Conservation (phyloP, 2,797 vertebrate genomes). For the Chelon labrosus region DNA sequence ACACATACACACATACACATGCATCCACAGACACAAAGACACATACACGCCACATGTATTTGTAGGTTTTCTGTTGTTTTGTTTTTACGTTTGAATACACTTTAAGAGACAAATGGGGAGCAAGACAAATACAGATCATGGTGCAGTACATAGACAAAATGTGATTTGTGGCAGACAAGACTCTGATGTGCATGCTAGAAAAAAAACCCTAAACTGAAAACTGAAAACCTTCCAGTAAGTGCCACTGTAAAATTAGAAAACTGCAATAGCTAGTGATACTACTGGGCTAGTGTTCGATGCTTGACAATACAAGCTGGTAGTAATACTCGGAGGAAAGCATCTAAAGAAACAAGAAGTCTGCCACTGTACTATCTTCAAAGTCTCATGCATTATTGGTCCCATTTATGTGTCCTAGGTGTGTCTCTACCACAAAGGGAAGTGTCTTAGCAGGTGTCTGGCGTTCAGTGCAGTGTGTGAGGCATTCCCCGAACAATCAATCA, state of each 20-base stretch:
- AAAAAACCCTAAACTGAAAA: conserved; percentile 6
- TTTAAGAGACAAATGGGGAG: conserved; percentile 51
- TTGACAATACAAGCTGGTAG: conserved; percentile 33
- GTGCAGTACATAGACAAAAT: conserved; percentile 51
- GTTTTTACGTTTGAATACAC: conserved; percentile 20
- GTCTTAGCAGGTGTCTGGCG: conserved; percentile 76
- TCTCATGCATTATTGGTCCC: conserved; percentile 77
- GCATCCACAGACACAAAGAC: conserved; percentile 8
- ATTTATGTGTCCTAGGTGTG: conserved; percentile 57
- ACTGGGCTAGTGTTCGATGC: conserved; percentile 22
- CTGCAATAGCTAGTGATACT: conserved; percentile 18
- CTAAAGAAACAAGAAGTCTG: conserved; percentile 33
- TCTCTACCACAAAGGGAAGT: conserved; percentile 64
- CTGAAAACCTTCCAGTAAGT: conserved; percentile 19
- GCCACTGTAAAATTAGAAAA: conserved; percentile 18
- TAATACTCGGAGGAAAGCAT: conserved; percentile 18
- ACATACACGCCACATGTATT: conserved; percentile 5
- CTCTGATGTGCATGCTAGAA: conserved; percentile 54
- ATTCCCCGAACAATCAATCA: conserved; percentile 78
- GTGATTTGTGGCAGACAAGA: conserved; percentile 52
- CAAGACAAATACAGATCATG: conserved; percentile 62
- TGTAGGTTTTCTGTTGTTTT: not conserved
- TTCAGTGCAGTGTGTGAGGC: conserved; percentile 79
- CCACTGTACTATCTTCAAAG: conserved; percentile 49
- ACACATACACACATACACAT: conserved; percentile 21